Evolutionary conservation across 2,113 vertebrate genomes (phyloP).

Genomic region (Tympanuchus pallidicinctus): DNA sequence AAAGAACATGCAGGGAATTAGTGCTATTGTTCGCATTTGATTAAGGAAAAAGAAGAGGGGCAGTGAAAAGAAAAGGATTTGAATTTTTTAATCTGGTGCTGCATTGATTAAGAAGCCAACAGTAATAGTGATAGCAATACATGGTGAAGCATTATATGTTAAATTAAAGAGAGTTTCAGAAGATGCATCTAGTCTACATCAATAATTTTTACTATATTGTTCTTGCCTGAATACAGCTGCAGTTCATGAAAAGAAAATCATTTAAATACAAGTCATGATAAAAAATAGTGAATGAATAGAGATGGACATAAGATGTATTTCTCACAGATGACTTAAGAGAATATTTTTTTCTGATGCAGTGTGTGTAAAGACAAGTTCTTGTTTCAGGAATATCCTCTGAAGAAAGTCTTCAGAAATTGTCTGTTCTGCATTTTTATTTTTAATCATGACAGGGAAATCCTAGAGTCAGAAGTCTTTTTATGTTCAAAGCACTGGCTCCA

Average conservation of each 20-base stretch:
- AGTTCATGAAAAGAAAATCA: background rate
- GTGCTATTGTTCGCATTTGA: conserved; percentile 41
- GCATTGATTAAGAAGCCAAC: conserved; percentile 10
- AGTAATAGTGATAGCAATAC: background rate
- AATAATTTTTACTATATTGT: background rate
- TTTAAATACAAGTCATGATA: background rate
- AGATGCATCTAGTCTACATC: background rate
- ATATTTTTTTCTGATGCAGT: background rate
- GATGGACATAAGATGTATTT: background rate
- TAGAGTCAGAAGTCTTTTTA: background rate
- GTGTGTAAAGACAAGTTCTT: background rate
- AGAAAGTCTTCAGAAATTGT: background rate
- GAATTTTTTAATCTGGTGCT: background rate
- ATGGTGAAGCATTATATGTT: background rate
- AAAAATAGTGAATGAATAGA: background rate
- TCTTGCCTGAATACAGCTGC: background rate
- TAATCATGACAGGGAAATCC: background rate
- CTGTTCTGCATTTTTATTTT: background rate
- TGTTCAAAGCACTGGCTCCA: background rate
- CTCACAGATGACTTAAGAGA: background rate
- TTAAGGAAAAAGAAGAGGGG: background rate
- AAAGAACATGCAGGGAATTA: background rate
- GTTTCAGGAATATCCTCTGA: background rate
- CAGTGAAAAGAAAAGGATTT: background rate
- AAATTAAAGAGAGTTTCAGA: background rate